These are phyloP conservation scores for Agrochola lota DNA, from an alignment of 2,888 invertebrate species.

Conservation along the genomic window DNA sequence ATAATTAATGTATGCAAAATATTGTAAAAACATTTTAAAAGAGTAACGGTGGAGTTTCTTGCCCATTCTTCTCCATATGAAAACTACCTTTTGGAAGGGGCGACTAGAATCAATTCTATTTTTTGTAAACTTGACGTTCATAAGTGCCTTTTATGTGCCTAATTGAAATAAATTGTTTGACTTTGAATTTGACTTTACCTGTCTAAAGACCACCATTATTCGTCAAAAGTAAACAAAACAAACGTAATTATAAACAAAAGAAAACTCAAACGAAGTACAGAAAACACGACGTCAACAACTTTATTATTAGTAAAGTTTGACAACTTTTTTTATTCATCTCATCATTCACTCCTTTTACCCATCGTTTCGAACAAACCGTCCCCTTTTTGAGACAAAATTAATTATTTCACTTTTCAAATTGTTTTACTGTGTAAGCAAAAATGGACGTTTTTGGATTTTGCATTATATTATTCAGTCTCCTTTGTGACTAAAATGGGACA, in stretches of 20 bases:
- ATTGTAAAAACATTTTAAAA: no score
- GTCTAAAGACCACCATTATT: neutral
- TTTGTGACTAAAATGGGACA: no score
- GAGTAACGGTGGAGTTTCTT: no score
- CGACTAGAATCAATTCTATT: no score
- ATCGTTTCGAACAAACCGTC: slow-evolving; percentile 26
- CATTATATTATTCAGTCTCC: slow-evolving; percentile 46
- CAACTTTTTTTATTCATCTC: slow-evolving; percentile 48
- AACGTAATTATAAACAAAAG: slow-evolving; percentile 10
- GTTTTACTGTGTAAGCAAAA: slow-evolving; percentile 58
- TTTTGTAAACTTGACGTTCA: no score
- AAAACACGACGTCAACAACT: slow-evolving; percentile 49
- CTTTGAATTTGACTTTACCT: no score
- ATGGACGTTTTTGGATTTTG: slow-evolving; percentile 7
- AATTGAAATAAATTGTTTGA: no score
- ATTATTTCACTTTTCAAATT: slow-evolving; percentile 61
- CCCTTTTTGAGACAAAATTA: slow-evolving; percentile 58
- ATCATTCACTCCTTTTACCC: slow-evolving; percentile 52
- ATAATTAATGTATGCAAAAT: no score
- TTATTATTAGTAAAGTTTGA: slow-evolving; percentile 56
- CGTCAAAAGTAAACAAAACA: slow-evolving; percentile 24
- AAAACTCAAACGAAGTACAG: slow-evolving; percentile 23
- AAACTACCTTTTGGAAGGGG: no score
- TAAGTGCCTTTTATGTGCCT: no score
- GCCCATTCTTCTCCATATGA: no score